Conservation (phyloP, 2,797 vertebrate genomes). For the Gambusia yucatana region DNA sequence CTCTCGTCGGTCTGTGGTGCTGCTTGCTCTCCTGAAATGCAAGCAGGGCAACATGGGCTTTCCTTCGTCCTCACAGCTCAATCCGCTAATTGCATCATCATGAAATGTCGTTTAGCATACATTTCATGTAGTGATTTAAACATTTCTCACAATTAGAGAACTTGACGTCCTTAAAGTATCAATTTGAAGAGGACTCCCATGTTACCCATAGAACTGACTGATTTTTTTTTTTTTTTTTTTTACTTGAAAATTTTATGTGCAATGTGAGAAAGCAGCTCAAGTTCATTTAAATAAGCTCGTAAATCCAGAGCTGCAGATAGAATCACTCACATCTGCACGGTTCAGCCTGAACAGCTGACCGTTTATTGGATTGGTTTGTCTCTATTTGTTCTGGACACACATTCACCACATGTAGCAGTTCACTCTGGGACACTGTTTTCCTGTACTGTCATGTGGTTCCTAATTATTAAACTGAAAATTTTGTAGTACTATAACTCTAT, state of each 20-base stretch:
- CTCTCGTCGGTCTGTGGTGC: conserved; percentile 63
- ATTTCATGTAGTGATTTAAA: neutral
- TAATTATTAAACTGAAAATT: neutral
- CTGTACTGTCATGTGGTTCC: conserved; percentile 10
- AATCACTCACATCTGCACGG: conserved; percentile 54
- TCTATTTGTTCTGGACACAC: conserved; percentile 9
- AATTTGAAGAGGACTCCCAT: conserved; percentile 54
- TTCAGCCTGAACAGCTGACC: conserved; percentile 40
- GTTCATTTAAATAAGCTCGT: conserved; percentile 22
- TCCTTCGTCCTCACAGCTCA: neutral
- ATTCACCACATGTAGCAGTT: neutral
- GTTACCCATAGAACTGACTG: conserved; percentile 64
- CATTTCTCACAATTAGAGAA: neutral
- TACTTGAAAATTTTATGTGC: conserved; percentile 52
- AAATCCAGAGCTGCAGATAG: conserved; percentile 11
- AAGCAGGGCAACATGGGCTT: conserved; percentile 79
- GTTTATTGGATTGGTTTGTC: conserved; percentile 17
- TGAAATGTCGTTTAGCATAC: neutral
- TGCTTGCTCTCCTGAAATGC: conserved; percentile 72
- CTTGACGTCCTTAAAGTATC: neutral
- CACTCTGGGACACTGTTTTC: conserved; percentile 9
- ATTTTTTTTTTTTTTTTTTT: conserved; percentile 15
- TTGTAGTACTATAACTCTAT: neutral
- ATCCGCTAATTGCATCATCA: neutral
- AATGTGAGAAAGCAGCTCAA: conserved; percentile 54